Evolutionary conservation across 2,113 vertebrate species (phyloP).

Genomic region (Athene cunicularia): DNA sequence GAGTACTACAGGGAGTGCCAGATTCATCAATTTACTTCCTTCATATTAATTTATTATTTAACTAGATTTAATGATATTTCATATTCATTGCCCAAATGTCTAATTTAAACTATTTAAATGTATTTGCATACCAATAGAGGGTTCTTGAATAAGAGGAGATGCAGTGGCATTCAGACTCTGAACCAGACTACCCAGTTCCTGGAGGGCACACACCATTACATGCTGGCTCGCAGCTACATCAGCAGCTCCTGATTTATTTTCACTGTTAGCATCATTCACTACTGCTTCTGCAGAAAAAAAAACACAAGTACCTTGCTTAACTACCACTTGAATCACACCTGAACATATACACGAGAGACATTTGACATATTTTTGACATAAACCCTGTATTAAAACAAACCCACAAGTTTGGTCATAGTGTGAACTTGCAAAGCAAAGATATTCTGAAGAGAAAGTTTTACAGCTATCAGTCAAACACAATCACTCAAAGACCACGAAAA

Average conservation of each 20-base stretch:
- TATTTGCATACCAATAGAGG: conserved; percentile 86
- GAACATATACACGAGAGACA: background rate
- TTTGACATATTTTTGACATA: background rate
- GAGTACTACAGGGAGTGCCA: background rate
- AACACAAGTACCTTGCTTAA: background rate
- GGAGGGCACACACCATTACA: conserved; percentile 97
- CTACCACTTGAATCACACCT: background rate
- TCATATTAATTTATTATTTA: background rate
- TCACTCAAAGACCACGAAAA: background rate
- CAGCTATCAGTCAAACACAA: background rate
- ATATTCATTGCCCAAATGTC: background rate
- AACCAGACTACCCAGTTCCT: conserved; percentile 95
- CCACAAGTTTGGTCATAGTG: background rate
- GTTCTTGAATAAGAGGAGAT: conserved; percentile 95
- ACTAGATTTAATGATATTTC: background rate
- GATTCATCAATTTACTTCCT: background rate
- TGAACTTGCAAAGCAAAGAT: background rate
- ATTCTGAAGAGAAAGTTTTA: background rate
- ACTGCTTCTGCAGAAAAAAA: conserved; percentile 85
- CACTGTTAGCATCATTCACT: conserved; percentile 91
- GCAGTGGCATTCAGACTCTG: conserved; percentile 95
- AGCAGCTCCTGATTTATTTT: conserved; percentile 91
- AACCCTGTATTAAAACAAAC: background rate
- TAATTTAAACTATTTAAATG: background rate
- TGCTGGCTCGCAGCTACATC: conserved; percentile 97